These are phyloP conservation scores for Ambastaia sidthimunki DNA, from an alignment of 2,797 vertebrate species.

Conservation along the genomic window DNA sequence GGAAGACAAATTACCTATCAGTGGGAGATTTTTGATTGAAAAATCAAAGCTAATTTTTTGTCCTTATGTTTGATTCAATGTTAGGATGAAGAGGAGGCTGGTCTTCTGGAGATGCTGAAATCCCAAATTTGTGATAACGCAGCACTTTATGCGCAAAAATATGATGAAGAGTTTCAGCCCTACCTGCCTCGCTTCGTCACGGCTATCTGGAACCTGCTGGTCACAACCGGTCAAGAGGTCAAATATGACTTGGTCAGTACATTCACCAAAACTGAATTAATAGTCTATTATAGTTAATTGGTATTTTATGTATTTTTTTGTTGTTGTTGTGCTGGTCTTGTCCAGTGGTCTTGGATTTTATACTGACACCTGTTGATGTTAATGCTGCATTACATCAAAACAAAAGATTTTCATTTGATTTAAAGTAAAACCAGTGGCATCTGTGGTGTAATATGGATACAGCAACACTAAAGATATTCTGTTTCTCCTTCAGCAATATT, in stretches of 20 bases:
- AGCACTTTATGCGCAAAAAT: constrained; percentile 97
- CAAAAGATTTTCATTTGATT: too few species aligned
- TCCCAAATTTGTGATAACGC: constrained; percentile 99
- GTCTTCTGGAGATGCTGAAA: constrained; percentile 94
- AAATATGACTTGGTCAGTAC: constrained; percentile 96
- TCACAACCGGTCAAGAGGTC: constrained; percentile 96
- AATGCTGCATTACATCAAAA: too few species aligned
- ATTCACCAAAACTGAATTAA: not conserved
- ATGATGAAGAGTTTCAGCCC: constrained; percentile 96
- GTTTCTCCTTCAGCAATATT: too few species aligned
- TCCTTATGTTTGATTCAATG: not conserved
- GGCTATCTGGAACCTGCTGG: constrained; percentile 96
- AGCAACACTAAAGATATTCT: too few species aligned
- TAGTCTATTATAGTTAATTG: not conserved
- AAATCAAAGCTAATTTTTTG: not conserved
- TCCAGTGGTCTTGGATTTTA: not conserved
- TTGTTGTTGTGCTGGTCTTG: too few species aligned
- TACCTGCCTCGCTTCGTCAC: constrained; percentile 96
- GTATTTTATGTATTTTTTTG: not conserved
- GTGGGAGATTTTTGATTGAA: not conserved
- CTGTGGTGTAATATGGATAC: not conserved
- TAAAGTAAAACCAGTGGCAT: not conserved
- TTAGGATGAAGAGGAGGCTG: constrained; percentile 98
- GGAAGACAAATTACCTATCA: too few species aligned
- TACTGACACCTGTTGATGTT: not conserved